A percentile compares a stretch with the other conserved stretches of the same genome.
Evolutionary conservation across 2,888 invertebrate species (phyloP).

Genomic region (Eledona agricola): DNA sequence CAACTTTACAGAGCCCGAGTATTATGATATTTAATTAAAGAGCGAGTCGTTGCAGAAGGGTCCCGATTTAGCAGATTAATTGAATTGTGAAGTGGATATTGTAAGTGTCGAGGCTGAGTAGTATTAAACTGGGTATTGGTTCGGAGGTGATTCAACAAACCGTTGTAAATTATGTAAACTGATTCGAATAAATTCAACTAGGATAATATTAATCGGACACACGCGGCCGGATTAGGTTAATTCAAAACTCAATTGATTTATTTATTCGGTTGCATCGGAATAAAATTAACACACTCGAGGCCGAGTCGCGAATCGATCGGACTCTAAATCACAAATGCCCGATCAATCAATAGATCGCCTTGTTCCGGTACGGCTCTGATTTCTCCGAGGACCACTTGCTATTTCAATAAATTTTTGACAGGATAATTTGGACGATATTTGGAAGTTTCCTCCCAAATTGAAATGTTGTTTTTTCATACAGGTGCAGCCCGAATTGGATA

Average conservation of each 20-base stretch:
- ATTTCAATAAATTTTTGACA: constrained; percentile 36
- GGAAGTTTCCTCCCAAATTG: constrained; percentile 27
- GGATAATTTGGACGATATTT: constrained; percentile 33
- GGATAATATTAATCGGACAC: constrained; percentile 25
- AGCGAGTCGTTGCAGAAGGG: constrained; percentile 30
- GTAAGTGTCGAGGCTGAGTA: constrained; percentile 34
- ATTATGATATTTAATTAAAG: constrained; percentile 39
- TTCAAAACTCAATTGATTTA: constrained; percentile 14
- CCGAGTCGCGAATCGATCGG: constrained; percentile 3
- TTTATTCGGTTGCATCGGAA: constrained; percentile 10
- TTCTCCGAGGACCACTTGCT: constrained; percentile 35
- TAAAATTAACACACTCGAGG: constrained; percentile 10
- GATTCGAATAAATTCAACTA: constrained; percentile 13
- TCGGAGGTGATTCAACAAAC: constrained; percentile 23
- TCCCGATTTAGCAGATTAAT: constrained; percentile 39
- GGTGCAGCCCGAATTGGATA: constrained; percentile 22
- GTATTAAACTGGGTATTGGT: constrained; percentile 29
- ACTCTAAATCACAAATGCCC: constrained; percentile 9
- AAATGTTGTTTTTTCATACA: constrained; percentile 32
- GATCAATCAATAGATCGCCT: constrained; percentile 28
- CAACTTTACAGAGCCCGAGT: too few species aligned
- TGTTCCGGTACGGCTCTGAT: constrained; percentile 34
- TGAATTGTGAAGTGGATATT: constrained; percentile 41
- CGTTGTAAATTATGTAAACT: constrained; percentile 27
- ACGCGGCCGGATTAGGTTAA: constrained; percentile 15